Evolutionary conservation across 2,888 invertebrate genomes (phyloP).

Genomic region (Nemapogon koenigi): DNA sequence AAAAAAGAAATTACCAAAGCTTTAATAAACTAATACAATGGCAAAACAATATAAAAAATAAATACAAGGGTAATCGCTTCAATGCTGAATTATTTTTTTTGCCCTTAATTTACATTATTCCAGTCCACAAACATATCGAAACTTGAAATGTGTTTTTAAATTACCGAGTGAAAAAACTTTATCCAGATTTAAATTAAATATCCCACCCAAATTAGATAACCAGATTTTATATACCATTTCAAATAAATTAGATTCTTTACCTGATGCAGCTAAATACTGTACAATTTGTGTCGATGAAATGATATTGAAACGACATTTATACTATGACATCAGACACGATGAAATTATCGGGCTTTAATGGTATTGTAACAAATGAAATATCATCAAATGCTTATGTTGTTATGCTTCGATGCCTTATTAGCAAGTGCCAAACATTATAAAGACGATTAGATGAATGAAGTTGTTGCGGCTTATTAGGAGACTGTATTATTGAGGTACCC

Average conservation of each 20-base stretch:
- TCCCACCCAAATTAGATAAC: slow-evolving; percentile 17
- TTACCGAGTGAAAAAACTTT: slow-evolving; percentile 18
- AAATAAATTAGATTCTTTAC: slow-evolving; percentile 15
- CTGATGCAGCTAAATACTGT: slow-evolving; percentile 18
- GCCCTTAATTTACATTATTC: slow-evolving; percentile 20
- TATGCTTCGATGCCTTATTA: slow-evolving; percentile 19
- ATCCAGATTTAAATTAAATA: slow-evolving; percentile 4
- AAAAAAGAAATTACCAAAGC: no score
- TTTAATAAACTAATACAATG: slow-evolving; percentile 18
- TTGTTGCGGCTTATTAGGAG: no score
- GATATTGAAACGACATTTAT: slow-evolving; percentile 19
- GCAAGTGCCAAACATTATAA: slow-evolving; percentile 16
- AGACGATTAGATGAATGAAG: slow-evolving; percentile 18
- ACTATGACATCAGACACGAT: slow-evolving; percentile 18
- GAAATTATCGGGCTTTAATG: slow-evolving; percentile 20
- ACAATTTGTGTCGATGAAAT: slow-evolving; percentile 21
- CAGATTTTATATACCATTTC: slow-evolving; percentile 10
- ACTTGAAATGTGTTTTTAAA: slow-evolving; percentile 16
- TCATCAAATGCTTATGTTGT: slow-evolving; percentile 14
- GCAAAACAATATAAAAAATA: slow-evolving; percentile 19
- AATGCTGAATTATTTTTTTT: slow-evolving; percentile 14
- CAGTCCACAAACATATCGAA: slow-evolving; percentile 20
- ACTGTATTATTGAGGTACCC: no score
- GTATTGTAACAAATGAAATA: slow-evolving; percentile 13
- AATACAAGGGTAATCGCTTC: slow-evolving; percentile 18